A percentile compares a stretch with the other conserved stretches of the same genome.
Evolutionary conservation across 2,113 vertebrate species (phyloP).

Genomic region (Myotis yumanensis): DNA sequence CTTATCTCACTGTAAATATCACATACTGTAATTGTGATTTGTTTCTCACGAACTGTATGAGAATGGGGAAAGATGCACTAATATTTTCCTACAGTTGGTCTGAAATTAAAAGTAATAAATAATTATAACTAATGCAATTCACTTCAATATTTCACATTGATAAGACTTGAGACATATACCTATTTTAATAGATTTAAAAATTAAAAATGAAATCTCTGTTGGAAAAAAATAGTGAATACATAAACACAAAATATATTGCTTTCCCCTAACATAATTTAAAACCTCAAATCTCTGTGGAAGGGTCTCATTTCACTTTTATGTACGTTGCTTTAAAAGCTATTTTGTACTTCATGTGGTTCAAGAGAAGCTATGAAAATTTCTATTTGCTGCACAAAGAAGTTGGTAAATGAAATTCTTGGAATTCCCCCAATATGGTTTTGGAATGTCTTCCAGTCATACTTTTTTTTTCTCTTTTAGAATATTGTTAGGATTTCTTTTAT

Average conservation of each 20-base stretch:
- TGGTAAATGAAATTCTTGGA: slow-evolving; percentile 58
- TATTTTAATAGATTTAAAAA: slow-evolving; percentile 57
- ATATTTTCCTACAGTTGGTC: not conserved
- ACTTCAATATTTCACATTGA: not conserved
- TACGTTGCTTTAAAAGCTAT: slow-evolving; percentile 51
- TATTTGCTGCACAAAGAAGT: slow-evolving; percentile 62
- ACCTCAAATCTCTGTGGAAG: slow-evolving; percentile 67
- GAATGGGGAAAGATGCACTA: not conserved
- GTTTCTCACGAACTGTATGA: not conserved
- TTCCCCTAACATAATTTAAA: slow-evolving; percentile 67
- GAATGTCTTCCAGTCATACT: slow-evolving; percentile 22
- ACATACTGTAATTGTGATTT: not conserved
- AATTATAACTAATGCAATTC: not conserved
- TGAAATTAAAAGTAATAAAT: slow-evolving; percentile 1
- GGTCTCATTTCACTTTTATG: not conserved
- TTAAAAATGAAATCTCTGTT: slow-evolving; percentile 11
- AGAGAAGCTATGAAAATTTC: slow-evolving; percentile 47
- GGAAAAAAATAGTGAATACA: not conserved
- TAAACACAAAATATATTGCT: slow-evolving; percentile 54
- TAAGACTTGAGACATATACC: not conserved
- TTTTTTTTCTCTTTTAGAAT: slow-evolving; percentile 34
- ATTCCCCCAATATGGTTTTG: slow-evolving; percentile 20
- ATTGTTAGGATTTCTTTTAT: slow-evolving; percentile 25
- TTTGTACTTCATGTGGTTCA: slow-evolving; percentile 42
- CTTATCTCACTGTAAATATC: not conserved